Evolutionary conservation across 2,888 invertebrate species (phyloP).

Genomic region (Diaperis boleti): DNA sequence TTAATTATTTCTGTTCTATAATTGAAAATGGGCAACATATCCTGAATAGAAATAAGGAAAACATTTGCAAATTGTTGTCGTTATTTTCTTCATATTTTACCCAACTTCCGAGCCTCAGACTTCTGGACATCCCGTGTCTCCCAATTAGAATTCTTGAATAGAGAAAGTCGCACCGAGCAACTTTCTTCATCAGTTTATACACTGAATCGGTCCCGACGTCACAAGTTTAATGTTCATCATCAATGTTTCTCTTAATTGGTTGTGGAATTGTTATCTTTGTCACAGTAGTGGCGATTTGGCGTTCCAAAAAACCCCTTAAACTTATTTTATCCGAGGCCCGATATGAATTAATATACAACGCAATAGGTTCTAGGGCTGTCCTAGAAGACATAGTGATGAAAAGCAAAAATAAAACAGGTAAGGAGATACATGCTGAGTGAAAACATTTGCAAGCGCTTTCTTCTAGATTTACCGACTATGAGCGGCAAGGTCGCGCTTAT

Average conservation of each 20-base stretch:
- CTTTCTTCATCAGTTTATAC: constrained; percentile 9
- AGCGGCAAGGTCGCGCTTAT: constrained; percentile 81
- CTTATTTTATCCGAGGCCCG: constrained; percentile 69
- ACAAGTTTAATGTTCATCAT: constrained; percentile 20
- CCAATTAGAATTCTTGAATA: not conserved
- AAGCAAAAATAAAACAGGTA: constrained; percentile 70
- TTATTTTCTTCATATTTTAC: too few relatives aligned
- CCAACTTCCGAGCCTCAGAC: too few relatives aligned
- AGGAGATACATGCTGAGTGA: constrained; percentile 40
- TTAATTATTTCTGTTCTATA: too few relatives aligned
- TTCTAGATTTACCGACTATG: constrained; percentile 60
- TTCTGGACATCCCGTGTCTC: too few relatives aligned
- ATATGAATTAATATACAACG: constrained; percentile 71
- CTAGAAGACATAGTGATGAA: constrained; percentile 73
- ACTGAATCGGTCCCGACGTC: not conserved
- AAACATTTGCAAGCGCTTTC: not conserved
- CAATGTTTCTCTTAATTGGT: constrained; percentile 58
- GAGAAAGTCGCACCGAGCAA: constrained; percentile 32
- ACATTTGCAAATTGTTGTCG: too few relatives aligned
- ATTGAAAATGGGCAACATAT: too few relatives aligned
- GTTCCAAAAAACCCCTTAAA: constrained; percentile 70
- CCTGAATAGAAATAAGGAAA: too few relatives aligned
- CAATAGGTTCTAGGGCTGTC: constrained; percentile 71
- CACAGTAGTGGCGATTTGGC: constrained; percentile 60
- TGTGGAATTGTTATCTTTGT: constrained; percentile 55